Percentiles rank a stretch among this genome's conserved stretches.
Evolutionary conservation across 53 echinoderm and acorn worm genomes (phyloP).

Genomic region (Hippasteria phrygiana): DNA sequence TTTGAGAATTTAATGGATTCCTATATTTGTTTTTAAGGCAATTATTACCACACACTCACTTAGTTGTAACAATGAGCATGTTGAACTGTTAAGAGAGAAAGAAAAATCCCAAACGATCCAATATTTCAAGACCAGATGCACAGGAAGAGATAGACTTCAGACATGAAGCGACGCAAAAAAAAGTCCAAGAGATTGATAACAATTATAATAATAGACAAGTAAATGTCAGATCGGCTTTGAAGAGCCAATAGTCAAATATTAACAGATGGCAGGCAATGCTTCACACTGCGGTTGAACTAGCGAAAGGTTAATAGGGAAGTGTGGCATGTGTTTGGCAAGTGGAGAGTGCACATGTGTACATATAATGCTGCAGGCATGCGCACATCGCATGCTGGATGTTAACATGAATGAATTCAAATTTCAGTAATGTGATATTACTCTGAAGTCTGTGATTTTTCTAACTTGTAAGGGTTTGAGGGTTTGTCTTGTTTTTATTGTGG

Average conservation of each 20-base stretch:
- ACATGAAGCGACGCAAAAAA: neutral
- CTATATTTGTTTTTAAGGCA: too few species aligned
- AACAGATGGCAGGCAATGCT: slow-evolving; percentile 36
- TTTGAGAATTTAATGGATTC: too few species aligned
- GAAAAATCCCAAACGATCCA: neutral
- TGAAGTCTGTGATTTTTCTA: too few species aligned
- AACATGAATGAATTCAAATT: too few species aligned
- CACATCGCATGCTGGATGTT: neutral
- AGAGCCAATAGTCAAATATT: slow-evolving; percentile 25
- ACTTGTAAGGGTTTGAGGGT: too few species aligned
- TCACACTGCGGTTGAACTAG: slow-evolving; percentile 14
- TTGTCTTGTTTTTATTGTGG: too few species aligned
- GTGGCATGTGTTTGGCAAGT: neutral
- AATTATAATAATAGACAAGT: slow-evolving; percentile 48
- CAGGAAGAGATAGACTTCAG: neutral
- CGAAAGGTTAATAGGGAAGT: slow-evolving; percentile 19
- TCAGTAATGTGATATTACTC: too few species aligned
- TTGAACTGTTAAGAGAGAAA: neutral
- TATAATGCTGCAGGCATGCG: neutral
- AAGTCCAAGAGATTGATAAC: slow-evolving; percentile 19
- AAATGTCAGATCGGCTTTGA: slow-evolving; percentile 13
- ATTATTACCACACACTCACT: too few species aligned
- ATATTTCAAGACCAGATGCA: neutral
- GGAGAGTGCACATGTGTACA: neutral
- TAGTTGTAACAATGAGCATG: neutral